Evolutionary conservation across 2,113 vertebrate species (phyloP).

Genomic region (Myodes glareolus): DNA sequence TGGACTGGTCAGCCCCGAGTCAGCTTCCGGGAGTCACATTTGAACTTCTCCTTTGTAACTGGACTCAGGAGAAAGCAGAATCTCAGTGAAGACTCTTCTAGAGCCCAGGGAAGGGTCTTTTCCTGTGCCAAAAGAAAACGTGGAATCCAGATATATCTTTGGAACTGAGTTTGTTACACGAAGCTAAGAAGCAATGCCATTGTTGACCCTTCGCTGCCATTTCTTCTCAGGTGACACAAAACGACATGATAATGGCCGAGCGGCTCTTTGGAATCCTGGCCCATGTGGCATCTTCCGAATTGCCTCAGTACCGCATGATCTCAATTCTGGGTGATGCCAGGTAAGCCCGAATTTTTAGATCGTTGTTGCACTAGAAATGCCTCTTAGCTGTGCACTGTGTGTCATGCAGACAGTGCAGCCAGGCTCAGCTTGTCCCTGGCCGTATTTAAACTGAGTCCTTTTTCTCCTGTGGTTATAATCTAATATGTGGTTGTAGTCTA

Average conservation of each 20-base stretch:
- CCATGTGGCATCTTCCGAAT: conserved; percentile 93
- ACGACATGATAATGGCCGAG: conserved; percentile 93
- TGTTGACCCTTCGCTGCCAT: not conserved
- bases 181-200: not conserved
- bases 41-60: not conserved
- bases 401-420: not conserved
- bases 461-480: not conserved
- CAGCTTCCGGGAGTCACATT: not conserved
- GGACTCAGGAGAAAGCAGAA: not conserved
- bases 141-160: not conserved
- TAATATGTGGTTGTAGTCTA: not conserved
- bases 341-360: conserved; percentile 83
- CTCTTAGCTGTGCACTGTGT: not conserved
- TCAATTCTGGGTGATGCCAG: conserved; percentile 94
- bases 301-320: conserved; percentile 92
- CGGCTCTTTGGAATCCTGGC: conserved; percentile 94
- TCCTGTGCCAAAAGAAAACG: not conserved
- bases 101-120: not conserved
- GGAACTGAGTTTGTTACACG: not conserved
- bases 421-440: not conserved
- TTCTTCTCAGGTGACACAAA: conserved; percentile 91
- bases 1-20: not conserved
- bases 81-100: not conserved
- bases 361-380: not conserved
- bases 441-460: not conserved